Evolutionary conservation across 2,888 invertebrate genomes (phyloP).

Genomic region (Stenotaenia linearis): DNA sequence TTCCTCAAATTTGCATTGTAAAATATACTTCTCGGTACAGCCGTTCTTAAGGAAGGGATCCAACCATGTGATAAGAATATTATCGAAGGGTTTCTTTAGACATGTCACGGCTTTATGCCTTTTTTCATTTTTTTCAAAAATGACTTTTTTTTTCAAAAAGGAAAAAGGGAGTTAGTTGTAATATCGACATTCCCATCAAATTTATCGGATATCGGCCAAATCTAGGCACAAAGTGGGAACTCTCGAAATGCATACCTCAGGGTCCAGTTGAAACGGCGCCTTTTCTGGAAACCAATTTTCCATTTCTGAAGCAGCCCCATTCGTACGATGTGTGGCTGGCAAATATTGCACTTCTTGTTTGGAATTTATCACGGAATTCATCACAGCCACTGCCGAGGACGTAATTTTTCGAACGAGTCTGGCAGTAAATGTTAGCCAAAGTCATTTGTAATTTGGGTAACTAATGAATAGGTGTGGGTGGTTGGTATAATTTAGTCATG

Average conservation of each 20-base stretch:
- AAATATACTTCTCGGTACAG: neutral
- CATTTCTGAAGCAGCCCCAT: constrained; percentile 16
- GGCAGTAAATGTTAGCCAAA: neutral
- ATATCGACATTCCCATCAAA: constrained; percentile 16
- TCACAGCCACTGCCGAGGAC: neutral
- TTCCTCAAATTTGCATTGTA: neutral
- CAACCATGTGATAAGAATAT: neutral
- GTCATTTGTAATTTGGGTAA: constrained; percentile 12
- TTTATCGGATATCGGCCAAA: constrained; percentile 23
- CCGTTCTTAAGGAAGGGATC: neutral
- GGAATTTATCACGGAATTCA: constrained; percentile 26
- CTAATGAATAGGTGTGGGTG: constrained; percentile 23
- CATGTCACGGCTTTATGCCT: neutral
- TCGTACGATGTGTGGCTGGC: constrained; percentile 6
- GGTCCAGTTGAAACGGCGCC: constrained; percentile 20
- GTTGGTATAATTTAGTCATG: constrained; percentile 10
- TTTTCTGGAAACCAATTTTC: constrained; percentile 23
- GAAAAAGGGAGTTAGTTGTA: neutral
- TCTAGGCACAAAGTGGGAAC: constrained; percentile 26
- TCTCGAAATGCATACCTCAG: constrained; percentile 17
- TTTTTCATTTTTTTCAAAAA: neutral
- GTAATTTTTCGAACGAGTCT: neutral
- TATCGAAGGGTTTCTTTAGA: neutral
- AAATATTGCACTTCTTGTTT: constrained; percentile 20
- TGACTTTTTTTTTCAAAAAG: neutral